These are phyloP conservation scores for Ectobius pallidus DNA, from an alignment of 2,888 invertebrate species.

Conservation along the genomic window DNA sequence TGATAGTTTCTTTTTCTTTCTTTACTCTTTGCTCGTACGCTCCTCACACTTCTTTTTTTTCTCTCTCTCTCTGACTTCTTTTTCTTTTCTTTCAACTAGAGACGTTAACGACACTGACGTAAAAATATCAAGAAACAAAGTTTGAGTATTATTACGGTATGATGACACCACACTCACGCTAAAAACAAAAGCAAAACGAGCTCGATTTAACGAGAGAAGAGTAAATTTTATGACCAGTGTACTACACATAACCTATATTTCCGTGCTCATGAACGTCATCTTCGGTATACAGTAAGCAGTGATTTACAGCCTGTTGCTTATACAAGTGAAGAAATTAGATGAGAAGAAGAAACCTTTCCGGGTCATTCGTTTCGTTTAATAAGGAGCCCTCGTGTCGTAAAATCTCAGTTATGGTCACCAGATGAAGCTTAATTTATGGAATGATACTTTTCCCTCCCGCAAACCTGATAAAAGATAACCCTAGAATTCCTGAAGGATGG, in stretches of 20 bases:
- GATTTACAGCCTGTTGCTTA: neutral
- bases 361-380: too few relatives aligned
- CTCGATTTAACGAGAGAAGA: neutral
- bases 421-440: too few relatives aligned
- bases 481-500: too few relatives aligned
- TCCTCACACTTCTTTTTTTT: neutral
- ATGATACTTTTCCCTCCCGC: too few relatives aligned
- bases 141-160: neutral
- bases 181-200: neutral
- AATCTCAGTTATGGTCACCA: too few relatives aligned
- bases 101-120: neutral
- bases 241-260: slow-evolving; percentile 1
- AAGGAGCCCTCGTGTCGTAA: too few relatives aligned
- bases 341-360: too few relatives aligned
- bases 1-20: slow-evolving; percentile 8
- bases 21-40: neutral
- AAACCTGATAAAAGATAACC: too few relatives aligned
- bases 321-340: too few relatives aligned
- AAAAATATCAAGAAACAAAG: slow-evolving; percentile 7
- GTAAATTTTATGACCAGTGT: neutral
- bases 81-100: neutral
- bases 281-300: neutral
- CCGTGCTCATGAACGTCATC: neutral
- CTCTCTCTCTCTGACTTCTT: neutral
- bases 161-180: neutral